Evolutionary conservation across 2,888 invertebrate species (phyloP).

Genomic region (Pristionchus exspectatus): DNA sequence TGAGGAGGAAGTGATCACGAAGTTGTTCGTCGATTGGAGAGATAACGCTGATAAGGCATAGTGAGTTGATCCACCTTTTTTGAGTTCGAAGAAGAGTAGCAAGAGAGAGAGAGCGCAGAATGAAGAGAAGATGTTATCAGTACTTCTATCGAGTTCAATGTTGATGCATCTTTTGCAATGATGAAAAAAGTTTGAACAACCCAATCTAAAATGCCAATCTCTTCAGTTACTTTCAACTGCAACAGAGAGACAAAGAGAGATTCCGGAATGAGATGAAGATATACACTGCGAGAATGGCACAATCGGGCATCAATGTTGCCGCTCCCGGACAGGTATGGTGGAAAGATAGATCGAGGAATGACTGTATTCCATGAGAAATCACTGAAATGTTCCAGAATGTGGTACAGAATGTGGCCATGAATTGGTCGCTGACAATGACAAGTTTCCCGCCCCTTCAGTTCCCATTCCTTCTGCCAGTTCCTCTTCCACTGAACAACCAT

Average conservation of each 20-base stretch:
- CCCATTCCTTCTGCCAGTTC: neutral
- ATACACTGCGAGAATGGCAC: constrained; percentile 49
- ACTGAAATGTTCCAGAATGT: neutral
- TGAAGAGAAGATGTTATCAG: too few species aligned
- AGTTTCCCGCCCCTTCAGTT: neutral
- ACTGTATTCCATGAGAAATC: neutral
- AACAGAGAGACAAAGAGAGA: constrained; percentile 55
- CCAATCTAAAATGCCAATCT: neutral
- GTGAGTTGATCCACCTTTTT: constrained; percentile 45
- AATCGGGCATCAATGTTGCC: constrained; percentile 27
- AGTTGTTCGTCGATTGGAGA: constrained; percentile 49
- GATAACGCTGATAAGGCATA: constrained; percentile 52
- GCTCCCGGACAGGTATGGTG: constrained; percentile 51
- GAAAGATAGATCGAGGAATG: neutral
- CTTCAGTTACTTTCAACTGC: constrained; percentile 54
- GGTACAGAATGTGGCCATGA: neutral
- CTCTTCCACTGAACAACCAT: neutral
- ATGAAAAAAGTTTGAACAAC: neutral
- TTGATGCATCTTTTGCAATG: neutral
- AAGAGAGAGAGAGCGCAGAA: too few species aligned
- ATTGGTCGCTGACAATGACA: constrained; percentile 15
- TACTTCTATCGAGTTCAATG: neutral
- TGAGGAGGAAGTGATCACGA: constrained; percentile 53
- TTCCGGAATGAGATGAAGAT: constrained; percentile 55
- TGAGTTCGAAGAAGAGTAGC: neutral